Conservation (phyloP, 2,797 vertebrate species). For the Pseudocheirus occidentalis region DNA sequence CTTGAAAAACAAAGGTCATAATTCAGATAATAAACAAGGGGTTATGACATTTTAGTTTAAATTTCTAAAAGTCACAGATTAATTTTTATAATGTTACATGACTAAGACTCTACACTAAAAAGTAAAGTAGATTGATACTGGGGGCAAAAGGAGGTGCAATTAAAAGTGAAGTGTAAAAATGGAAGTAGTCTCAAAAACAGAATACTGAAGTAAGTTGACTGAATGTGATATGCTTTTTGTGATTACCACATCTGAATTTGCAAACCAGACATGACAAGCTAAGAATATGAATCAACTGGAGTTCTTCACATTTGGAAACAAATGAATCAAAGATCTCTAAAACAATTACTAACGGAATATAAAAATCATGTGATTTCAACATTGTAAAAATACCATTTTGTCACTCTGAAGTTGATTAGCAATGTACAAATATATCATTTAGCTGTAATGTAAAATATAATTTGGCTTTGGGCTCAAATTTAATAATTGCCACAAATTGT, state of each 20-base stretch:
- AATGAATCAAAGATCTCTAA: slow-evolving; percentile 34
- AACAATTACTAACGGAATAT: neutral
- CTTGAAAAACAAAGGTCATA: slow-evolving; percentile 40
- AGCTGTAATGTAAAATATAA: slow-evolving; percentile 24
- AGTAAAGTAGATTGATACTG: slow-evolving; percentile 6
- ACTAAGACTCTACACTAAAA: slow-evolving; percentile 42
- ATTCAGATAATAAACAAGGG: slow-evolving; percentile 9
- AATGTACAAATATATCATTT: slow-evolving; percentile 29
- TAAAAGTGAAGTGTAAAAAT: slow-evolving; percentile 41
- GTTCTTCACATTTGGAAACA: slow-evolving; percentile 45
- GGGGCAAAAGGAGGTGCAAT: neutral
- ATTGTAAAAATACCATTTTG: slow-evolving; percentile 28
- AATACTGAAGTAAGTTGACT: slow-evolving; percentile 25
- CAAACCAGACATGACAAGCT: slow-evolving; percentile 9
- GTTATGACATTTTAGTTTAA: neutral
- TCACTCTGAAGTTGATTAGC: slow-evolving; percentile 51
- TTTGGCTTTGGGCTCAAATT: slow-evolving; percentile 42
- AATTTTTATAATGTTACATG: neutral
- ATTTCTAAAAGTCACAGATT: neutral
- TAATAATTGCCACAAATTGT: neutral
- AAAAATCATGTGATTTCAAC: slow-evolving; percentile 15
- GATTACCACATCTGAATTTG: slow-evolving; percentile 20
- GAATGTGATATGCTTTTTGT: neutral
- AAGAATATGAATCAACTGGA: slow-evolving; percentile 3
- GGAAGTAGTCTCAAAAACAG: slow-evolving; percentile 34